phyloP scores from a whole-genome alignment of 2,888 invertebrate genomes.

The Chrysopilus asiliformis region DNA sequence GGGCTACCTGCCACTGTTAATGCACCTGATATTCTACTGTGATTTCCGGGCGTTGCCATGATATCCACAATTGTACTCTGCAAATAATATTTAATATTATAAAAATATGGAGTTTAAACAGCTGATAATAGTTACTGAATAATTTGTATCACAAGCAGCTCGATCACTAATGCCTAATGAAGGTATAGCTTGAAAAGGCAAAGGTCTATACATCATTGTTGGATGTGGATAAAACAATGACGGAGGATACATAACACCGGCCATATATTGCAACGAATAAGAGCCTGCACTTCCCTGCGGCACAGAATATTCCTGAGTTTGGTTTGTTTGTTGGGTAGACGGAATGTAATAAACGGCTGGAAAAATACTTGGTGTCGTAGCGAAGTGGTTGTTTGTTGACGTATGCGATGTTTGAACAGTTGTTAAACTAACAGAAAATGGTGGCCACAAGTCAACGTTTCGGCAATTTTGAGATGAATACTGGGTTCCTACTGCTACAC shows the following conservation, averaged over 20 bases:
- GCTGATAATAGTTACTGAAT: background rate
- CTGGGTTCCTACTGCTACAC: conserved; percentile 1
- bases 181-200: conserved; percentile 35
- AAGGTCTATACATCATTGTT: conserved; percentile 49
- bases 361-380: conserved; percentile 32
- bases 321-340: conserved; percentile 25
- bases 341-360: conserved; percentile 47
- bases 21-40: conserved; percentile 1
- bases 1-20: background rate
- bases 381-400: conserved; percentile 26
- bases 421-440: conserved; percentile 40
- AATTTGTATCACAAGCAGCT: too few relatives aligned
- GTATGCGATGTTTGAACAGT: conserved; percentile 25
- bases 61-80: conserved; percentile 6
- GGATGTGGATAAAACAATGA: conserved; percentile 41
- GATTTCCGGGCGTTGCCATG: conserved; percentile 4
- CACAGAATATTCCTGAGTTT: conserved; percentile 22
- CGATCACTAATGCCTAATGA: too few relatives aligned
- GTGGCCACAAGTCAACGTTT: conserved; percentile 45
- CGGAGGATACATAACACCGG: conserved; percentile 45
- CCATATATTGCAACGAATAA: conserved; percentile 48
- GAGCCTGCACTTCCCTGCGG: conserved; percentile 17
- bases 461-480: conserved; percentile 6
- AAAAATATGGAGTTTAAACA: background rate
- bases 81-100: conserved; percentile 6